Base-by-base conservation (phyloP, 2,113 vertebrate species). In the Fregetta grallaria region DNA sequence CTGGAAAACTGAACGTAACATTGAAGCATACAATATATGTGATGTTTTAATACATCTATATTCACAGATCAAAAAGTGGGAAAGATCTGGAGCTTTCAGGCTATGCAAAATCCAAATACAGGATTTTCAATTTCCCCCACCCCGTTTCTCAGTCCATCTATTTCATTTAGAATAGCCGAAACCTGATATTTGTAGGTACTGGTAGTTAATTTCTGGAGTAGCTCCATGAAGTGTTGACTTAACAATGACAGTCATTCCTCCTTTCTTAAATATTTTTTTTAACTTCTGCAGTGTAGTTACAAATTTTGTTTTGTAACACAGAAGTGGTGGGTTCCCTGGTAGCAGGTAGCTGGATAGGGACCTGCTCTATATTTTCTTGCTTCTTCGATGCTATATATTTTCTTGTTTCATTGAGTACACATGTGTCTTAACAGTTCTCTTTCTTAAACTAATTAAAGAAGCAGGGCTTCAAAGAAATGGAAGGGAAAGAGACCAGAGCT, bases 81-180 rank as follows among this genome's bases (percentile, higher is more conserved):
- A 67, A 45, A 90, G 45, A 34, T 44, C 5, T 58, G 38, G 34
- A 73, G 38, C 47, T 92, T 86, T 63, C 11, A 63, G 36, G 20
- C 32, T 84, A 3, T 66, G 55, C 30, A 49, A 82, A 85, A 75
- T 74, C 22, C 15, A 76, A 83, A 58, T 36, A 9, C 8, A 44
- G 10, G 13, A 45, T 74, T 84, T 76, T 34, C 2, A n/a, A 0
- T 20, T 38, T 3, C 15, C 7, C 13, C 11, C 8, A 7, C 15
- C 40, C n/a, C 73, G 49, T 87, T 89, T 80, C 47, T 84, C 15
- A 26, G 11, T 70, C 34, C 6, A 2, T 63, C 22, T 55, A 1
- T 70, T 70, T 58, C 3, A 26, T 62, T 73, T 55, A 67, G 25
- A 91, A 47, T 63, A 56, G 18, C n/a, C 78, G 66, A 71, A 90